phyloP scores from a whole-genome alignment of 1,140 invertebrate genomes.

The Drosophila teissieri region DNA sequence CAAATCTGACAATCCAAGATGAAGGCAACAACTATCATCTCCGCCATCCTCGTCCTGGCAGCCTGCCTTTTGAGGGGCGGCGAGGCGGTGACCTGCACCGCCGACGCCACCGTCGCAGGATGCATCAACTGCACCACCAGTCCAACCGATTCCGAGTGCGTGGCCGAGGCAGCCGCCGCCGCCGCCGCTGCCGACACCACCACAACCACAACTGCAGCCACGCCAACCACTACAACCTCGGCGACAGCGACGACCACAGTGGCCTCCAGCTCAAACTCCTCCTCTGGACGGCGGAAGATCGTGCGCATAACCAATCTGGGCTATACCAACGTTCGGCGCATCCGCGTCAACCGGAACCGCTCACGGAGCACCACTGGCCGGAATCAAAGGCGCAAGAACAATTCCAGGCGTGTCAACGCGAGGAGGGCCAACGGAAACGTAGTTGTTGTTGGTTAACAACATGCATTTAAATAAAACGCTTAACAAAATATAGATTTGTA shows the following conservation, averaged over 20 bases:
- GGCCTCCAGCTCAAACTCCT: not conserved
- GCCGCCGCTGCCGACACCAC: not conserved
- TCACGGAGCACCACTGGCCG: not conserved
- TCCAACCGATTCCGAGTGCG: not conserved
- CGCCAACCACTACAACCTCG: not conserved
- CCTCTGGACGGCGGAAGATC: not conserved
- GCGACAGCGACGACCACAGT: not conserved
- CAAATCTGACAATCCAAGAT: conserved; percentile 2
- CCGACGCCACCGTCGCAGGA: not conserved
- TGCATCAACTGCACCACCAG: conserved; percentile 27
- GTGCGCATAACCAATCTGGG: conserved; percentile 29
- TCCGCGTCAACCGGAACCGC: conserved; percentile 16
- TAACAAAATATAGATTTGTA: not conserved
- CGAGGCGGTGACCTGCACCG: conserved; percentile 44
- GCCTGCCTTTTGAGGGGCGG: conserved; percentile 8
- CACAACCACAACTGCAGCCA: conserved; percentile 1
- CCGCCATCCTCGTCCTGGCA: conserved; percentile 12
- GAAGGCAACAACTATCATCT: conserved; percentile 7
- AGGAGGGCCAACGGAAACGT: conserved; percentile 3
- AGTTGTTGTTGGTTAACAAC: not conserved
- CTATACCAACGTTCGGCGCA: conserved; percentile 7
- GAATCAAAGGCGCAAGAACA: conserved; percentile 1
- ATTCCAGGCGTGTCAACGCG: not conserved
- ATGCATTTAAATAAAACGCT: not conserved
- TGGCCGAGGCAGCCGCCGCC: conserved; percentile 16